Conservation (phyloP, 2,113 vertebrate genomes). For the Poeciliopsis occidentalis region DNA sequence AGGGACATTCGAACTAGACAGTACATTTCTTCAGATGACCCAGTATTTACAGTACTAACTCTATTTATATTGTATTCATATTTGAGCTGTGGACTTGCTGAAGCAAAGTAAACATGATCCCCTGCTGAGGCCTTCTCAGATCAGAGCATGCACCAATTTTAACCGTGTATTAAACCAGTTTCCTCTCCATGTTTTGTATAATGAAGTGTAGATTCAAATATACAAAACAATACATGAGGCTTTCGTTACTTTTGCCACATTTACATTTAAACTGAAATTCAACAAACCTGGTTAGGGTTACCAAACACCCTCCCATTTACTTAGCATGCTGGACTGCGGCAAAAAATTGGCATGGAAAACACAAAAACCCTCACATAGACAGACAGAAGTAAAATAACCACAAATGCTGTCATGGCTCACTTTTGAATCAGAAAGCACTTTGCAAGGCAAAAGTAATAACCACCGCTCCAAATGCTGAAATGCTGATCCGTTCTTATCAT, state of each 20-base stretch:
- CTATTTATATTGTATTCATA: slow-evolving; percentile 6
- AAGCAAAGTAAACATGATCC: slow-evolving; percentile 9
- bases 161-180: not conserved
- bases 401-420: not conserved
- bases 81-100: not conserved
- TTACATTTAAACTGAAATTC: not conserved
- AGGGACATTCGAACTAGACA: slow-evolving; percentile 20
- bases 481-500: not conserved
- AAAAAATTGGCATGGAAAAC: not conserved
- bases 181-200: too few species aligned
- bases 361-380: not conserved
- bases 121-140: not conserved
- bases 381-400: not conserved
- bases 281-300: not conserved
- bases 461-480: not conserved
- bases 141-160: not conserved
- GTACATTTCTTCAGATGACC: slow-evolving; percentile 4
- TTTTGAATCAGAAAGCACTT: not conserved
- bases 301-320: not conserved
- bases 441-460: not conserved
- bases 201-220: not conserved
- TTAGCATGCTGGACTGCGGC: not conserved
- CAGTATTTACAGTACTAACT: slow-evolving; percentile 16
- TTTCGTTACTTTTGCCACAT: not conserved
- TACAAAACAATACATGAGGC: not conserved